Conservation (phyloP, 2,888 invertebrate genomes). For the Rambutsinella grinnellia region DNA sequence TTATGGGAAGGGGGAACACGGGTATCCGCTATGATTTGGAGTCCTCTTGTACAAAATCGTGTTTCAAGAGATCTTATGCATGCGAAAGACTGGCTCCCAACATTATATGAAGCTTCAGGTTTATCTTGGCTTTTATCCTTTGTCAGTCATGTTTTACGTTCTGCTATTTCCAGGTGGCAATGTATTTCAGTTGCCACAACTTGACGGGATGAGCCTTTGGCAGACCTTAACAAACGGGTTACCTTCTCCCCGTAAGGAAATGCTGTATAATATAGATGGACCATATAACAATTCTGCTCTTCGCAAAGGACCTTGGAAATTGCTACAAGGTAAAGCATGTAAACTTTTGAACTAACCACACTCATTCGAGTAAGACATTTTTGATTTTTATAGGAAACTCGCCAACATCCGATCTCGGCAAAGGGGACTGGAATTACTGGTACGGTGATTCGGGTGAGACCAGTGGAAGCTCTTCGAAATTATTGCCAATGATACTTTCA, state of each 20-base stretch:
- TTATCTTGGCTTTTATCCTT: no score
- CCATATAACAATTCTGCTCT: slow-evolving; percentile 64
- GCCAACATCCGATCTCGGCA: slow-evolving; percentile 57
- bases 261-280: slow-evolving; percentile 65
- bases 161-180: slow-evolving; percentile 57
- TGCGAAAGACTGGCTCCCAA: slow-evolving; percentile 64
- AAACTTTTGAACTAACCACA: slow-evolving; percentile 11
- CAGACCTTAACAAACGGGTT: slow-evolving; percentile 51
- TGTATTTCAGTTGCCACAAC: slow-evolving; percentile 29
- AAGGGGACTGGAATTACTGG: slow-evolving; percentile 68
- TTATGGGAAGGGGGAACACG: slow-evolving; percentile 65
- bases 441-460: slow-evolving; percentile 81
- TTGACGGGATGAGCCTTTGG: slow-evolving; percentile 64
- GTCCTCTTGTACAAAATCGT: slow-evolving; percentile 50
- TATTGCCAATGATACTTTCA: slow-evolving; percentile 72
- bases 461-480: slow-evolving; percentile 66
- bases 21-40: slow-evolving; percentile 61
- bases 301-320: slow-evolving; percentile 62
- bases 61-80: slow-evolving; percentile 62
- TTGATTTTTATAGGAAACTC: slow-evolving; percentile 59
- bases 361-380: no score
- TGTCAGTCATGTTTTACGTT: not conserved
- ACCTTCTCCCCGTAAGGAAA: slow-evolving; percentile 43
- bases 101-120: slow-evolving; percentile 62
- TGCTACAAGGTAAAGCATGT: slow-evolving; percentile 62